These are phyloP conservation scores for Amblyteles armatorius DNA, from an alignment of 2,888 invertebrate genomes.

Conservation along the genomic window DNA sequence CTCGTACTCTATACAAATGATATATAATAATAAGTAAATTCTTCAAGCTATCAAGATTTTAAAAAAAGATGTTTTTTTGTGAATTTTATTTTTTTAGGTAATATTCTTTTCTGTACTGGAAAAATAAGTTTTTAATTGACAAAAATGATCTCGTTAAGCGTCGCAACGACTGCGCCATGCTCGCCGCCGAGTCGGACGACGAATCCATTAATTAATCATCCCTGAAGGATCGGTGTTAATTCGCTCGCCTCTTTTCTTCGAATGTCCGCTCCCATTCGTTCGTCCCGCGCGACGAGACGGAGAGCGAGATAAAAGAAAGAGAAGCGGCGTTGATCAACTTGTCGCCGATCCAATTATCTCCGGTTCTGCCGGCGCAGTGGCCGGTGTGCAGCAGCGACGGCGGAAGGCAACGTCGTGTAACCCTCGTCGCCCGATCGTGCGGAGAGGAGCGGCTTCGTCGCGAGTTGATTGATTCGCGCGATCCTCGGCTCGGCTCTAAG, in stretches of 20 bases:
- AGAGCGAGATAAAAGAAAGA: constrained; percentile 38
- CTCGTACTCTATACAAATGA: too few relatives aligned
- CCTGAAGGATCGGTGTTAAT: constrained; percentile 28
- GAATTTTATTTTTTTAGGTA: not conserved
- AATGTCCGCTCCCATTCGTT: constrained; percentile 46
- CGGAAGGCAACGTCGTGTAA: constrained; percentile 32
- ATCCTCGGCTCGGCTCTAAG: constrained; percentile 67
- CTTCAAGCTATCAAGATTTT: not conserved
- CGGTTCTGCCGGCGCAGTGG: constrained; percentile 50
- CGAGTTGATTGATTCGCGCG: constrained; percentile 78
- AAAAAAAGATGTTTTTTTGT: not conserved
- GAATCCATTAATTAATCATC: constrained; percentile 58
- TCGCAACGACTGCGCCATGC: not conserved
- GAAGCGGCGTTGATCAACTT: constrained; percentile 77
- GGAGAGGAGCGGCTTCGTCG: constrained; percentile 65
- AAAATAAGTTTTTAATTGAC: not conserved
- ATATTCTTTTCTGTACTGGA: not conserved
- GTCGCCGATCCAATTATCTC: constrained; percentile 79
- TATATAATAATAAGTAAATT: not conserved
- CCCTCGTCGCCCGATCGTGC: constrained; percentile 54
- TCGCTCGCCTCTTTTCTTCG: constrained; percentile 46
- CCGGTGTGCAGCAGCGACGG: not conserved
- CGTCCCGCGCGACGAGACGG: constrained; percentile 28
- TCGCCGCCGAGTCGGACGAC: not conserved
- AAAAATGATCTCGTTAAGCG: not conserved